Base-by-base conservation (phyloP, 2,797 vertebrate species). In the Esox masquinongy region DNA sequence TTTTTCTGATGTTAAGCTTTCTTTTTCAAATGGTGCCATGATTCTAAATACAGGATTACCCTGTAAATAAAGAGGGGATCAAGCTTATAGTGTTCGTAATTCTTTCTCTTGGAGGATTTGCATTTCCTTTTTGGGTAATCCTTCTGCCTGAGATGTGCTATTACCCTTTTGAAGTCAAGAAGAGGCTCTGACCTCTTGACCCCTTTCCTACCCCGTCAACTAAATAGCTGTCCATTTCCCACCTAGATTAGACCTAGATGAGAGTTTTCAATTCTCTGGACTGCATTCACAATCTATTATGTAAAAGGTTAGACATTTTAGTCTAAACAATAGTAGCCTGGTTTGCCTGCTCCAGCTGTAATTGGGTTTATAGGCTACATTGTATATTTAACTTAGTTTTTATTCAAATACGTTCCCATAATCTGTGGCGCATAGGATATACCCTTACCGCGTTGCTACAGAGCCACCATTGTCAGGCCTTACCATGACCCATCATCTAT, bases 231-330 rank as follows among this genome's bases (percentile, higher is more conserved):
- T 64, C 56, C 4, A 3, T 64, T 73, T 73, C 56, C 36, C 72
- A 63, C 72, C 59, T 73, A 51, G 53, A 73, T 73, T 73, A 63
- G 53, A 15, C 31, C 70, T 47, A 47, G 9, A 47, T 11, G 43
- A 47, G 43, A 47, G 12, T 47, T 14, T 47, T 47, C 12, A 1
- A 12, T 47, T 47, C 1, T 43, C 1, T 43, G 39, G 5, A 43
- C 29, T 31, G 29, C 29, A 39, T 39, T 39, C 36, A 39, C 36
- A 31, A 31, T n/a, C n/a, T 31, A 3, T 3, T 31, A 31, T 31
- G 29, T 31, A 31, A 31, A 31, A 31, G 39, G 39, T 43, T 43
- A 43, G 39, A 43, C 39, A 43, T 47, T 56, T 56, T 56, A 56
- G 53, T 22, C 19, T 56, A 56, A n/a, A 17, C 53, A 14, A 47